Base-by-base conservation (phyloP, 2,113 vertebrate genomes). In the Calidris pygmaea region DNA sequence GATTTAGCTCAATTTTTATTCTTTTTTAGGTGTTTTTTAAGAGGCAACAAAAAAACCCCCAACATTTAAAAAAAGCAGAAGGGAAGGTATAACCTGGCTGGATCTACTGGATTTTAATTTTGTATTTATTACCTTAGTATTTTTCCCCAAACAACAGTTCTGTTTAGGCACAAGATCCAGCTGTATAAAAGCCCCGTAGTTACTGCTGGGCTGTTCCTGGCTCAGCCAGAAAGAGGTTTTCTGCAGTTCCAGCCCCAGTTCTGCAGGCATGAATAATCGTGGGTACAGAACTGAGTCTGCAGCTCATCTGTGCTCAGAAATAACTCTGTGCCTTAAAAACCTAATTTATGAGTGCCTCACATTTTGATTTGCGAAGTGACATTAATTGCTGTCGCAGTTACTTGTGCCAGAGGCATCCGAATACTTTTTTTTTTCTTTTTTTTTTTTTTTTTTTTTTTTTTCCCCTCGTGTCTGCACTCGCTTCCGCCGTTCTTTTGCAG, bases 291-390 rank as follows among this genome's bases (percentile, higher is more conserved):
- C 24, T 41, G 78, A 83, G 55, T 63, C 82, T 80, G 43, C 50
- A 88, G 68, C 55, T 92, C 56, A 30, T 92, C 74, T 88, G 24
- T 70, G 50, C 72, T 90, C 88, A 88, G 65, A 92, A 96, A 91
- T 93, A 77, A 77, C 88, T 68, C 30, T 55, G 15, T 63, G 73
- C 83, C 73, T 96, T 75, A 65, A 92, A 94, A 67, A 43, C 55
- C 39, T 85, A 53, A 93, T 96, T 89, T 83, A 75, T 35, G 41
- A 74, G 85, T n/a, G 79, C 93, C 84, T 71, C 65, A 10, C 79
- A 48, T 92, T 94, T 85, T 92, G 83, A 78, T 92, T 94, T 80
- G 85, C 85, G 71, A 86, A 95, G 83, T 92, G 90, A 86, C 95
- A 78, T 94, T 95, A 94, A 94, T 81, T 96, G 79, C 92, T 73